phyloP scores from a whole-genome alignment of 2,113 vertebrate genomes.

The Smithornis capensis region DNA sequence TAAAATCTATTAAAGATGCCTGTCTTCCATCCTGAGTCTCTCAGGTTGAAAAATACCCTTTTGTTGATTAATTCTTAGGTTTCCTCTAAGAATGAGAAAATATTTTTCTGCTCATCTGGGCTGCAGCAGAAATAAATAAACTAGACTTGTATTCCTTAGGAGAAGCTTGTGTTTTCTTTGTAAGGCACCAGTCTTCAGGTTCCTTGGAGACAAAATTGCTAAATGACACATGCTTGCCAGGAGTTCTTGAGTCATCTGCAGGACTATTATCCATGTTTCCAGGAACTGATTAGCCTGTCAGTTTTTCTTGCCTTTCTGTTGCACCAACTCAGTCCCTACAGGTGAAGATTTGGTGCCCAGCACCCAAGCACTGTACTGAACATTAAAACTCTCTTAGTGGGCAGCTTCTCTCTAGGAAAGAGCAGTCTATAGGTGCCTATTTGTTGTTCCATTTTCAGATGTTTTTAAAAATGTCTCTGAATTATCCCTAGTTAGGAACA shows the following conservation, averaged over 20 bases:
- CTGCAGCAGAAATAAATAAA: not conserved
- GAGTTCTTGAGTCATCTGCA: not conserved
- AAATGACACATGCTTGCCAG: not conserved
- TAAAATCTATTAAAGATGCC: not conserved
- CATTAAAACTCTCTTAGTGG: not conserved
- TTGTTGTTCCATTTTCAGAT: not conserved
- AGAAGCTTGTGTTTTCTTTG: not conserved
- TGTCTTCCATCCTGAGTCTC: not conserved
- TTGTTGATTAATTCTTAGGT: not conserved
- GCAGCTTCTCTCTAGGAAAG: not conserved
- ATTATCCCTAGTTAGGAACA: not conserved
- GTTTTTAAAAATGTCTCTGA: not conserved
- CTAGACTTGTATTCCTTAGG: not conserved
- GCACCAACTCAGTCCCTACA: not conserved
- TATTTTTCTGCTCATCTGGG: not conserved
- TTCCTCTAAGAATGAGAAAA: not conserved
- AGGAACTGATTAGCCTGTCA: not conserved
- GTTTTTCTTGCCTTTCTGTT: not conserved
- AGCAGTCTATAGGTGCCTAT: not conserved
- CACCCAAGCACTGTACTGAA: not conserved
- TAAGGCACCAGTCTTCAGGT: not conserved
- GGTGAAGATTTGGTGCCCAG: rapidly evolving
- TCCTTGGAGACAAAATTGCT: not conserved
- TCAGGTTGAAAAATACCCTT: not conserved
- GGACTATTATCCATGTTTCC: not conserved